Evolutionary conservation across 2,888 invertebrate genomes (phyloP), one percentile per base, ranked within the genome.

Genomic region (Euzetes globulus): DNA sequence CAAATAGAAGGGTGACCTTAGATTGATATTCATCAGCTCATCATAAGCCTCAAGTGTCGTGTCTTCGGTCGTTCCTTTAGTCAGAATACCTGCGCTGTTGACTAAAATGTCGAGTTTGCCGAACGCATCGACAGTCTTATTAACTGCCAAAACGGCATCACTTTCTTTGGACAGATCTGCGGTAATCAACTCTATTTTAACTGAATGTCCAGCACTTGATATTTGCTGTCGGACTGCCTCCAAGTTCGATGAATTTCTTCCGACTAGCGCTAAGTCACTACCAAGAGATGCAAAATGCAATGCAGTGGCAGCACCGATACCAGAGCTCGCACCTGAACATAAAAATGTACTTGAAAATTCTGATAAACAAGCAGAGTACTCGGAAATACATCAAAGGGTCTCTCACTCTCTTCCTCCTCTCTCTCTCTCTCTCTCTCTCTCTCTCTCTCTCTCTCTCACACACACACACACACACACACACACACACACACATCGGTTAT

Each of bases 1-100:
- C 77, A 96, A 82, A 76, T 84, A 82, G 76, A 82, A 84, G 2
- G 85, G 79, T 2, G 84, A 80, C 74, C 84, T 88, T 0, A 94
- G 89, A 83, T 98, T 98, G 1, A 90, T 88, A 80, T 92, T 91
- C 88, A 98, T 93, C 15, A 94, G 84, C 29, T 89, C 86, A 82
- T 98, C 97, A 81, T 89, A 96, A 81, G 94, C 94, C 68, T 91
- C 91, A 79, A 97, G 80, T 25, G 87, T 87, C 0, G 94, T 91
- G 78, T 87, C 90, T 83, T 96, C 95, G 79, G 95, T 93, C 1
- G 87, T 86, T 41, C 95, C 96, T 0, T 84, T 84, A 81, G 90
- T 91, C 29, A 94, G 83, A 37, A 91, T 88, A 3, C 79, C 79
- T 22, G 78, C 77, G 76, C 73, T 77, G 74, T 79, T 79, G 6